Base-by-base conservation (phyloP, 2,797 vertebrate species). In the Micrastur ruficollis region DNA sequence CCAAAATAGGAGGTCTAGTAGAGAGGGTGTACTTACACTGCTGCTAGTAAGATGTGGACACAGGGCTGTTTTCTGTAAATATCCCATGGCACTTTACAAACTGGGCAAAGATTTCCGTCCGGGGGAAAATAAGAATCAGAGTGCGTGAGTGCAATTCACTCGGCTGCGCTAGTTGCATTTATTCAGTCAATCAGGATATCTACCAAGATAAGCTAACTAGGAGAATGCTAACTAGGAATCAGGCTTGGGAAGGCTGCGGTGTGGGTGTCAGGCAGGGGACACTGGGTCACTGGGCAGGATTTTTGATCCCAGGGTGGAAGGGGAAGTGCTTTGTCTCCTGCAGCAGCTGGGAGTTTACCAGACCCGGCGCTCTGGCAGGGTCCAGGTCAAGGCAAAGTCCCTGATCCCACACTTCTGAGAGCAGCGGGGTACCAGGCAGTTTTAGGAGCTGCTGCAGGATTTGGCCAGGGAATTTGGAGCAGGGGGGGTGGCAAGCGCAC, bases 141-240 rank as follows among this genome's bases (percentile, higher is more conserved):
- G 44, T 0, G 5, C 2, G 0, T 1, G 17, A 65, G 55, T 6
- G 26, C 58, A 36, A 7, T 6, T 31, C 50, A 5, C 0, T 4
- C 5, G 1, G 2, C 1, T 3, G 44, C 46, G 34, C 12, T 0
- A 6, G 23, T 1, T 14, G 46, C 29, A 17, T 15, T 19, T 13
- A 5, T 20, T 36, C 42, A 21, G 4, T 14, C 32, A 5, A 0
- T 36, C 6, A 7, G 90, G 38, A 3, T 0, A 9, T 32, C 52
- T 22, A 3, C 7, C 6, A 4, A 4, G 26, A 22, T 8, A 17
- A 61, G 49, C 66, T 26, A 18, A 13, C 14, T 3, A 5, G 50
- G 38, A 46, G 65, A 10, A 36, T 2, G 23, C 38, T 32, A 10
- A 9, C 22, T 1, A 14, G 50, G 50, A 22, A 3, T 4, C 7